Evolutionary conservation across 1,140 invertebrate genomes (phyloP).

Genomic region (Galleria mellonella): DNA sequence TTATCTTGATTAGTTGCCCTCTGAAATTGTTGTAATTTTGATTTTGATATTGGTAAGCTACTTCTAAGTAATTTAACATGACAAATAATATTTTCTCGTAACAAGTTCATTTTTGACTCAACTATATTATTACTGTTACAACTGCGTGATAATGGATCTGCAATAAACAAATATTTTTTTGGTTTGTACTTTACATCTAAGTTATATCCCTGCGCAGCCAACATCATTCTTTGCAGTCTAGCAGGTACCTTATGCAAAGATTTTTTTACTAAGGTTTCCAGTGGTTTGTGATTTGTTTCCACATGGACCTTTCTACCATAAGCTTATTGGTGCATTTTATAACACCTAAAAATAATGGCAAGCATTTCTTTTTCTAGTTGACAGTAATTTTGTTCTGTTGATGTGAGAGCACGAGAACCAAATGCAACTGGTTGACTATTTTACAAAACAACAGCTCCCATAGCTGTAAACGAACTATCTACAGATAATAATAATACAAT

Average conservation of each 20-base stretch:
- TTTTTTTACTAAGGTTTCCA: neutral
- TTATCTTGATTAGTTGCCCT: neutral
- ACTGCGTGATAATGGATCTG: neutral
- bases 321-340: neutral
- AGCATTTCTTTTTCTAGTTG: conserved; percentile 1
- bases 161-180: neutral
- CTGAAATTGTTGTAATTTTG: neutral
- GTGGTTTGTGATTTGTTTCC: neutral
- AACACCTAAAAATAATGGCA: neutral
- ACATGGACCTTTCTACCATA: neutral
- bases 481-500: too few species aligned
- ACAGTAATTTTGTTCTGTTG: neutral
- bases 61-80: neutral
- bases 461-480: too few species aligned
- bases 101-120: neutral
- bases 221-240: neutral
- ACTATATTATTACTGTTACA: neutral
- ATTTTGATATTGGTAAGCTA: neutral
- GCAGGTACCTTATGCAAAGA: neutral
- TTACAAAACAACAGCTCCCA: too few species aligned
- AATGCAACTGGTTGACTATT: neutral
- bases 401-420: neutral
- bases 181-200: neutral
- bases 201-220: neutral
- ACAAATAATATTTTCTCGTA: neutral